Base-by-base conservation (phyloP, 1,140 invertebrate genomes). In the Rhagoletis pomonella region DNA sequence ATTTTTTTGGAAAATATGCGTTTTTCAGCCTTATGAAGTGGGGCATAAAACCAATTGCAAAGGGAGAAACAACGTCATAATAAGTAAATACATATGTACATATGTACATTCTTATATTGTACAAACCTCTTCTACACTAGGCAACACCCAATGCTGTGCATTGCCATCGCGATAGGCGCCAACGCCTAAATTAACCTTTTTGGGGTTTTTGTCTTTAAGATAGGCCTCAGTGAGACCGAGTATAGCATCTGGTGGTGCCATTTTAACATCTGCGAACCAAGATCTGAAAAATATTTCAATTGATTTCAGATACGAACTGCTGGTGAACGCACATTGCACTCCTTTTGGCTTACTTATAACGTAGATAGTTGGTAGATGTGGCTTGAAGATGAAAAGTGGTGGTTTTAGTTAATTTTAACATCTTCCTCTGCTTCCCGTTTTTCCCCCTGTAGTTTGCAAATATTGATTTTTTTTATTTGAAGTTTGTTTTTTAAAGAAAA, bases 211-310 rank as follows among this genome's bases (percentile, higher is more conserved):
- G 19, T 81, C 73, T 4, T 55, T 81, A 10, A 55, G 19, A 29
- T 55, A 81, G 7, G 73, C 73, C n/a, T 81, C 73, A 2, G 73
- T 81, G 6, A 81, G 17, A 7, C 73, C 73, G 73, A 81, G 73
- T 50, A 81, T 81, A 0, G n/a, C n/a, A n/a, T 81, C 73, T n/a
- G 73, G 73, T 12, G 73, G 73, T 81, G 73, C 73, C 73, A 81
- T 55, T 17, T 81, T 81, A 3, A 81, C 73, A 81, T 55, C 73
- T 19, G 47, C 47, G 19, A 81, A 55, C 73, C 73, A 81, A 47
- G 73, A 58, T 55, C 73, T 81, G 19, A 44, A 4, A 81, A n/a
- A 62, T 62, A 1, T 55, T 4, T 55, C n/a, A 55, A 55, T 55
- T 55, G 50, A 6, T 4, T 47, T n/a, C n/a, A n/a, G n/a, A n/a